Evolutionary conservation across 2,888 invertebrate species (phyloP).

Genomic region (Prostheceraeus crozeri): DNA sequence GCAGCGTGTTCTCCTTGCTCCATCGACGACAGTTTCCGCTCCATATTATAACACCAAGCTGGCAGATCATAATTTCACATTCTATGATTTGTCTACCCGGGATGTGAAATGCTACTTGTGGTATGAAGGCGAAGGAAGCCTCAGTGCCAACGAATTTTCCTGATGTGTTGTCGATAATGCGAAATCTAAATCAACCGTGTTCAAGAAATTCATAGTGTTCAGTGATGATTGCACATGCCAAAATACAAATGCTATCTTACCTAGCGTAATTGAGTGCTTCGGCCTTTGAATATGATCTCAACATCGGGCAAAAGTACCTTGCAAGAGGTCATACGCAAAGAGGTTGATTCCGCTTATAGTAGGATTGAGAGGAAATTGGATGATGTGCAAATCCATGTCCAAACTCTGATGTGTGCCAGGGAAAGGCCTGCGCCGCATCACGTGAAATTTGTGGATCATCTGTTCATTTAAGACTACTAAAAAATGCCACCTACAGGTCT

Average conservation of each 20-base stretch:
- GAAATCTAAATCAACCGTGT: too few relatives aligned
- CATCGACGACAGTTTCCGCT: conserved; percentile 39
- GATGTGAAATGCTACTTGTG: conserved; percentile 40
- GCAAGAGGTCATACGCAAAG: conserved; percentile 42
- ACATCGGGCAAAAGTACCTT: conserved; percentile 40
- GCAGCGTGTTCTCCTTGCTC: conserved; percentile 41
- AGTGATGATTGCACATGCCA: conserved; percentile 42
- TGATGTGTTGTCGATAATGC: conserved; percentile 5
- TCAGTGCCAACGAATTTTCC: conserved; percentile 33
- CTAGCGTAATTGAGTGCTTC: conserved; percentile 39
- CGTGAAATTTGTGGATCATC: conserved; percentile 6
- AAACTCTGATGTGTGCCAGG: background rate
- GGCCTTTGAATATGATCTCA: conserved; percentile 32
- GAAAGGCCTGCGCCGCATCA: background rate
- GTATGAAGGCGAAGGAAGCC: conserved; percentile 42
- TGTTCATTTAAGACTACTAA: too few relatives aligned
- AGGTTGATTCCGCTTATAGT: conserved; percentile 41
- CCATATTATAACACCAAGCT: conserved; percentile 40
- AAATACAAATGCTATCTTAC: conserved; percentile 39
- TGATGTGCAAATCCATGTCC: too few relatives aligned
- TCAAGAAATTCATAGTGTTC: conserved; percentile 35
- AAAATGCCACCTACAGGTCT: too few relatives aligned
- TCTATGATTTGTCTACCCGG: conserved; percentile 34
- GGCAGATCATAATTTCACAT: conserved; percentile 36
- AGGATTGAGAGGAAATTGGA: conserved; percentile 38